These are phyloP conservation scores for Laticauda laticaudata DNA, from an alignment of 2,113 vertebrate species.

Conservation along the genomic window DNA sequence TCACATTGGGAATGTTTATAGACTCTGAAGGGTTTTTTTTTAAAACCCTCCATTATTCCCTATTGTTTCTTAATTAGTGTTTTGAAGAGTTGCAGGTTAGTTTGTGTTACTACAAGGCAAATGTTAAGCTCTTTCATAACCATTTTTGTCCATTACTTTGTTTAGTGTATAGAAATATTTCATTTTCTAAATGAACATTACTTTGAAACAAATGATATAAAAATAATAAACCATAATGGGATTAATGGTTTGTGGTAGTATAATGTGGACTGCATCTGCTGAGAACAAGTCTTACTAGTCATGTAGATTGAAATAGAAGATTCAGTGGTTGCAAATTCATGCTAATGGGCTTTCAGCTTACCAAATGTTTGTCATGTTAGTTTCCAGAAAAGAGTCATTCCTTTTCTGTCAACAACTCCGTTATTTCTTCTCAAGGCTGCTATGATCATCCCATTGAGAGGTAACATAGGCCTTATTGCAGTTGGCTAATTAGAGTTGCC, in stretches of 20 bases:
- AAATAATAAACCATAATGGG: background rate
- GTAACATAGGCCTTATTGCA: background rate
- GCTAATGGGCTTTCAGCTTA: background rate
- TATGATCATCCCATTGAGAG: background rate
- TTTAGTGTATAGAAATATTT: background rate
- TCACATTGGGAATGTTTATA: background rate
- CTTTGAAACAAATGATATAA: background rate
- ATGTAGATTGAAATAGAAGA: background rate
- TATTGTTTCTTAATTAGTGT: background rate
- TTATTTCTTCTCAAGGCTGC: background rate
- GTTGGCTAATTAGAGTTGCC: background rate
- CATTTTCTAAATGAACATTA: background rate
- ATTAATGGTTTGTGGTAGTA: background rate
- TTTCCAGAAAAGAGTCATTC: background rate
- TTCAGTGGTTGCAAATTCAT: background rate
- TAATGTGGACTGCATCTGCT: background rate
- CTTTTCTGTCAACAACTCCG: background rate
- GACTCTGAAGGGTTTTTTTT: background rate
- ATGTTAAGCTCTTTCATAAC: background rate
- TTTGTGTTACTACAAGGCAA: background rate
- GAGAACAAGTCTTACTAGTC: background rate
- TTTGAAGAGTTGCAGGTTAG: background rate
- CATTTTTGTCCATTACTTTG: background rate
- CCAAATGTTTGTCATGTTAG: background rate
- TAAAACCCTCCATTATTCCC: background rate